Evolutionary conservation across 2,888 invertebrate species (phyloP), one percentile per base, ranked within the genome.

Genomic region (Isotomurus palustris): DNA sequence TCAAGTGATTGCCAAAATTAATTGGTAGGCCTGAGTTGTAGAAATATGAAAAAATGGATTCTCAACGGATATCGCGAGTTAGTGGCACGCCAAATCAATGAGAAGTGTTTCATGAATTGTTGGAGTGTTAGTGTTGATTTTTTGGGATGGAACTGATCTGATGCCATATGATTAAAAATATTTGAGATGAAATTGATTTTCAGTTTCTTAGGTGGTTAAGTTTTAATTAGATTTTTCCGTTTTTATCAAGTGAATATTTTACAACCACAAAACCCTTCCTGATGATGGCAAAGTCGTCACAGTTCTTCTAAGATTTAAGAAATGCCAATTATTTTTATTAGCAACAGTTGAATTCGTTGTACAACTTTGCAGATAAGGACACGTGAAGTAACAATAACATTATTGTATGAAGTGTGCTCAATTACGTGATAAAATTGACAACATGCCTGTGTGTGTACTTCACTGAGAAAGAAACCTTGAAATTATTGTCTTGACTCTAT

Each of bases 151-250:
- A 49, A 49, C 49, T 49, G 49, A 49, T 49, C 49, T 35, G 35
- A 49, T 49, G 49, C 49, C 49, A 49, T 49, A 49, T 19, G 35
- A n/a, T 45, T 28, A 45, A 45, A n/a, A n/a, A n/a, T n/a, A n/a
- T n/a, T n/a, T n/a, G n/a, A n/a, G n/a, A n/a, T n/a, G n/a, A n/a
- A n/a, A n/a, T n/a, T n/a, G n/a, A n/a, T n/a, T n/a, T n/a, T n/a
- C n/a, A n/a, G n/a, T n/a, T 28, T 19, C 17, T 24, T 45, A n/a
- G 27, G 25, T 45, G 25, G 21, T 44, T 24, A 6, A n/a, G 8
- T 45, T 45, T 49, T 43, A 43, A 43, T 43, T 43, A 43, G 22
- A 21, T 6, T 43, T 24, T 24, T 43, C 24, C 43, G 22, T 43
- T 22, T 24, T 22, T 24, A n/a, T n/a, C n/a, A n/a, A n/a, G n/a